Base-by-base conservation (phyloP, 2,113 vertebrate genomes). In the Rattus rattus region DNA sequence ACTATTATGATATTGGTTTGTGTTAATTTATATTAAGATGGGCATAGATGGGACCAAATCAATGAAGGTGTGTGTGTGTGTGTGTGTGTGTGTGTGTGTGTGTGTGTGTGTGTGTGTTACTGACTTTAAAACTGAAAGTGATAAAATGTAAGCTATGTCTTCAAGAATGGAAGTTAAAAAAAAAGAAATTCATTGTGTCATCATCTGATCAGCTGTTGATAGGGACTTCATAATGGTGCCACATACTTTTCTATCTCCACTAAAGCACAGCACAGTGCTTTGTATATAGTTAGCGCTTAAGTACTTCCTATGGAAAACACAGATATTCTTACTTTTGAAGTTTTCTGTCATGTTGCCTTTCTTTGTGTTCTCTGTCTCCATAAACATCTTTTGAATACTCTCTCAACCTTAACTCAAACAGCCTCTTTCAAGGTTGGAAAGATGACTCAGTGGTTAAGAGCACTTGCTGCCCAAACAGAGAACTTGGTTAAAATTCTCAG, bases 121-220 rank as follows among this genome's bases (percentile, higher is more conserved):
- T 72, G 81, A 30, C 47, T 76, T 75, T 88, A 92, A 96, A 49
- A 73, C 28, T 36, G 30, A 95, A 93, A 69, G 26, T 80, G 39
- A 70, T 75, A 6, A 30, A 47, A 10, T 77, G 24, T 85, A 67
- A 93, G 5, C 49, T 88, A 28, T 63, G 30, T 77, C 26, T 36
- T 7, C 2, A 85, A 94, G 9, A 95, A 85, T 36, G 24, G 39
- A 92, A 96, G 76, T 75, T 43, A 43, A 43, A 43, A 63, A 11
- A 33, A 49, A 86, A 89, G 17, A 94, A 69, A 8, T 20, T 84
- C 28, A 92, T 11, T 22, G 30, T 33, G 16, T 36, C 26, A 2
- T 7, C 30, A 19, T 65, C 28, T 67, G 43, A 14, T 77, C 80
- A n/a, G 61, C 92, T 75, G 13, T 13, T 9, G 30, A 80, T 88